Evolutionary conservation across 35 echinoderm and acorn worm genomes (phyloP), one percentile per base, ranked within the genome.

Genomic region (Ptychodera flava): DNA sequence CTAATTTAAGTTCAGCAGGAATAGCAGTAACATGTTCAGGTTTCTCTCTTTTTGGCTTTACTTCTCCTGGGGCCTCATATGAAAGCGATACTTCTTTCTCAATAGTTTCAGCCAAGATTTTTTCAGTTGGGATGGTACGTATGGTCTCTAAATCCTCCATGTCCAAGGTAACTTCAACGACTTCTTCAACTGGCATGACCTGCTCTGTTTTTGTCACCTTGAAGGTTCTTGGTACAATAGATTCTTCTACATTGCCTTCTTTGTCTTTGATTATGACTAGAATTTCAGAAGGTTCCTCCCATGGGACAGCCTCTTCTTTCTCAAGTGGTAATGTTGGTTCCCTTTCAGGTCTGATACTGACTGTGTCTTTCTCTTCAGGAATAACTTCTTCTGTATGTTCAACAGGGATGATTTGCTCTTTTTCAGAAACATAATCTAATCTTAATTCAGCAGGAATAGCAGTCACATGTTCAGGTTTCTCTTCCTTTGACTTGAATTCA

Each of bases 131-230:
- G 22, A 64, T 22, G 22, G 45, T 22, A 64, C 6, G 45, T 64
- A 22, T 22, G 6, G 45, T 64, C 45, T 64, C 45, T 64, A 22
- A 12, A 22, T 64, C 45, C n/a, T n/a, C n/a, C 22, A 64, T 12
- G 6, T 6, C 22, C 22, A 64, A 12, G 6, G 45, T 64, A 64
- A 64, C 45, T 12, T 64, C 45, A 64, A 64, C 45, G 22, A 22
- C 45, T 34, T 90, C 88, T 38, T 90, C 88, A 34, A 90, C 88
- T 34, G 88, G 82, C 16, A 88, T 36, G 37, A 88, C 87, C 22
- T 64, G 45, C 22, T 64, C 45, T 64, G 45, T 64, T 64, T 22
- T 22, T 64, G 45, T 64, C 6, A 64, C 45, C 22, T 6, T 64
- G 22, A 64, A 12, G 6, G 45, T 64, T 64, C 45, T 64, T 64